Conservation (phyloP, 2,797 vertebrate genomes). For the Spinus olivaceus region DNA sequence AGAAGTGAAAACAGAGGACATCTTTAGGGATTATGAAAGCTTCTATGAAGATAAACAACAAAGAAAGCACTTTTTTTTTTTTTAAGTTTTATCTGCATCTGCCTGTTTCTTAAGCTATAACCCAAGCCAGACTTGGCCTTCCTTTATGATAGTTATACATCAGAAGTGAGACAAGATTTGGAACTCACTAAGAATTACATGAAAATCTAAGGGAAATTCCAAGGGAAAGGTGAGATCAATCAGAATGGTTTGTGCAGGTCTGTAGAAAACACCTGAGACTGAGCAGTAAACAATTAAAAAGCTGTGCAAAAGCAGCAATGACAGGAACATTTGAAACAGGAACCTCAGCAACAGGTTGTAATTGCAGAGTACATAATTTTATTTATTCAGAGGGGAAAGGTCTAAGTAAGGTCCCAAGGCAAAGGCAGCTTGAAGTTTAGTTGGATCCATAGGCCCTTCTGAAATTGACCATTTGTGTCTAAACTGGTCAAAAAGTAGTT, state of each 20-base stretch:
- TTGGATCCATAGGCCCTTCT: background rate
- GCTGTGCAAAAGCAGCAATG: background rate
- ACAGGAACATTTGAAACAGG: background rate
- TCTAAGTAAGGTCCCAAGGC: background rate
- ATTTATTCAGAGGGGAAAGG: background rate
- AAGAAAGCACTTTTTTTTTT: background rate
- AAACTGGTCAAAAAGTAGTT: background rate
- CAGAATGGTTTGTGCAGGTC: background rate
- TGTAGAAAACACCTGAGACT: background rate
- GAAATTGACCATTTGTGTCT: background rate
- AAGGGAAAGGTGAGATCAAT: background rate
- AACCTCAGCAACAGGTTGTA: background rate
- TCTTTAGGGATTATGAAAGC: background rate
- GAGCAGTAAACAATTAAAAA: background rate
- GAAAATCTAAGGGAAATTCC: background rate
- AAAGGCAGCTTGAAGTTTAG: background rate
- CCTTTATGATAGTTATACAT: background rate
- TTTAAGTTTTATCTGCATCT: background rate
- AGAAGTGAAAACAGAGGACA: background rate
- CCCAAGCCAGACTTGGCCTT: background rate
- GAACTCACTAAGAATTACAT: background rate
- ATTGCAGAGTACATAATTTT: background rate
- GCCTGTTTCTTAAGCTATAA: background rate
- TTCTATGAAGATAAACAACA: background rate
- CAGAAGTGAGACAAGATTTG: background rate